These are phyloP conservation scores for Julus scanicus DNA, from an alignment of 2,888 invertebrate species.

Conservation along the genomic window DNA sequence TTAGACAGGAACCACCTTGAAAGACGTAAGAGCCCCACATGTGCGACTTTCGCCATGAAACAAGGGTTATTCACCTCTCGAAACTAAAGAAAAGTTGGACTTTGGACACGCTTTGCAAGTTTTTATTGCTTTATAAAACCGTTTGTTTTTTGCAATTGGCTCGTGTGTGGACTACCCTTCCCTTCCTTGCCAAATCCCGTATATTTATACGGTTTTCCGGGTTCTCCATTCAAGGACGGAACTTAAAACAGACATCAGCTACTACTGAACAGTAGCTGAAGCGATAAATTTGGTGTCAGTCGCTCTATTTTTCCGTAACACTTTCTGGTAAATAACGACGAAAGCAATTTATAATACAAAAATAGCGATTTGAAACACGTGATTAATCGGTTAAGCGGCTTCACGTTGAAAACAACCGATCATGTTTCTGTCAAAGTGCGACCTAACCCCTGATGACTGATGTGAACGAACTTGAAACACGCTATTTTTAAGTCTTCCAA, in stretches of 20 bases:
- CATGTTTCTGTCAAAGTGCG: too few species aligned
- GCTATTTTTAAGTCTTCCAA: too few species aligned
- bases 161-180: background rate
- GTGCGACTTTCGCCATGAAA: background rate
- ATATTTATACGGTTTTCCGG: background rate
- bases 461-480: too few species aligned
- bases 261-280: background rate
- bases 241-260: background rate
- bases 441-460: too few species aligned
- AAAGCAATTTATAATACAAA: background rate
- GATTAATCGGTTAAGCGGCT: too few species aligned
- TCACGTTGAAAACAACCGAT: too few species aligned
- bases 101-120: background rate
- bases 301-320: background rate
- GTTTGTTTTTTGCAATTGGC: background rate
- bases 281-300: background rate
- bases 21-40: background rate
- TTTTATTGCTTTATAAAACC: background rate
- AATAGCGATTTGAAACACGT: too few species aligned
- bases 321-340: background rate
- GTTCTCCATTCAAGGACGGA: conserved; percentile 1
- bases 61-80: conserved; percentile 30
- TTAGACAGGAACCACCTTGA: background rate
- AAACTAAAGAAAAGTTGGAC: background rate
- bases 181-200: background rate